Evolutionary conservation across 1,140 invertebrate species (phyloP).

Genomic region (Zophobas morio): DNA sequence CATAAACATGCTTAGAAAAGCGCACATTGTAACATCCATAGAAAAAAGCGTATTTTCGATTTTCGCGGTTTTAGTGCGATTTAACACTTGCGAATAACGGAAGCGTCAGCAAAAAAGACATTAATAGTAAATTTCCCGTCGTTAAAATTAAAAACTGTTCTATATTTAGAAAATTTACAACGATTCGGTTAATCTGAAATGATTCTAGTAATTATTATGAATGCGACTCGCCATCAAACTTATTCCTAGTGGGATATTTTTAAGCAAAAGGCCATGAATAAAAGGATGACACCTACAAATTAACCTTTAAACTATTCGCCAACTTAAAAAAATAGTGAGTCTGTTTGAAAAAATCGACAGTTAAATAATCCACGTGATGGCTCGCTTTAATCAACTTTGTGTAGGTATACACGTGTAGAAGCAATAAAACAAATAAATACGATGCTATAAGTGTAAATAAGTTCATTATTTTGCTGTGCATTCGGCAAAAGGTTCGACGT

Average conservation of each 20-base stretch:
- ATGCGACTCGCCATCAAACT: not conserved
- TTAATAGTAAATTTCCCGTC: no score
- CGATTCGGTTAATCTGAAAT: not conserved
- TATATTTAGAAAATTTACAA: no score
- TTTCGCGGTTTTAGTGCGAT: no score
- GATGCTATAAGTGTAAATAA: constrained; percentile 59
- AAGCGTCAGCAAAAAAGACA: no score
- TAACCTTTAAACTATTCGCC: constrained; percentile 3
- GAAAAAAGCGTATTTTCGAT: no score
- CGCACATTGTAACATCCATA: not conserved
- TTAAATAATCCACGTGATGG: not conserved
- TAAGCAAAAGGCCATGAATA: constrained; percentile 27
- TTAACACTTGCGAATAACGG: no score
- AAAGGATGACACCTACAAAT: constrained; percentile 23
- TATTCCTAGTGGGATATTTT: constrained; percentile 16
- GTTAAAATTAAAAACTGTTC: no score
- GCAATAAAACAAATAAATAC: constrained; percentile 58
- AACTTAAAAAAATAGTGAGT: not conserved
- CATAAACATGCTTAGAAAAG: not conserved
- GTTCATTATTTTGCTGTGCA: constrained; percentile 63
- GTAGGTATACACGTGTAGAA: constrained; percentile 26
- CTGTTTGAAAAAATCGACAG: not conserved
- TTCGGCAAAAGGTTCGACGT: constrained; percentile 65
- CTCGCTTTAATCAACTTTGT: constrained; percentile 17
- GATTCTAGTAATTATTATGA: not conserved